Base-by-base conservation (phyloP, 2,113 vertebrate genomes). In the Peromyscus leucopus region DNA sequence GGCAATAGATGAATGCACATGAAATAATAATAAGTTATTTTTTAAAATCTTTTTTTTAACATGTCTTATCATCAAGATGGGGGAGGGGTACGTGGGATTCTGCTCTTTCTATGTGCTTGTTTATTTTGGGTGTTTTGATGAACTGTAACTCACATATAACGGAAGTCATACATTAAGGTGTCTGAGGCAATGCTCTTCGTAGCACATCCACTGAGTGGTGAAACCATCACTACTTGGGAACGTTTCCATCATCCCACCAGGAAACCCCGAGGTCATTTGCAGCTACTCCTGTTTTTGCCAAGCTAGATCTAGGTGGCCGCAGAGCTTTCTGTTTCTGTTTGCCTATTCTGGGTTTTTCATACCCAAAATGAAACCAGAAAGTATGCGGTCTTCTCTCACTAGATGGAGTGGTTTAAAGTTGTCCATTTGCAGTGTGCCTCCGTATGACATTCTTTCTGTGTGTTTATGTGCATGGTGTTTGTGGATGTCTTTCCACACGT, bases 281-380 rank as follows among this genome's bases (percentile, higher is more conserved):
- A 92, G 17, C 82, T 1, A 76, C 51, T 83, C 74, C 17, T 10
- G 33, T 86, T 80, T 46, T 57, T 42, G n/a, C 19, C 28, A 61
- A 8, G 46, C 36, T 71, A 97, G 74, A 79, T 61, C 74, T 78
- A 59, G 39, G 28, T 55, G 72, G 75, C 39, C 26, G 24, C 67
- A 74, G 46, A 87, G 42, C n/a, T 61, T 84, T 93, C 65, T 96
- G 22, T 90, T 67, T 86, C 26, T 92, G 57, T 63, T 90, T 82
- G 63, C n/a, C 21, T 28, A 22, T 65, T 86, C 76, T 91, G 39
- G 51, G 61, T 11, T 61, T 90, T 93, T 90, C 2, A 22, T 33
- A 46, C 74, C 75, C n/a, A 92, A 92, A 79, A 84, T 42, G 57
- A 8, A 90, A 89, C 19, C 36, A 91, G 71, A 33, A 17, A 72